Evolutionary conservation across 2,113 vertebrate genomes (phyloP), one percentile per base, ranked within the genome.

Genomic region (Cochlearius cochlearius): DNA sequence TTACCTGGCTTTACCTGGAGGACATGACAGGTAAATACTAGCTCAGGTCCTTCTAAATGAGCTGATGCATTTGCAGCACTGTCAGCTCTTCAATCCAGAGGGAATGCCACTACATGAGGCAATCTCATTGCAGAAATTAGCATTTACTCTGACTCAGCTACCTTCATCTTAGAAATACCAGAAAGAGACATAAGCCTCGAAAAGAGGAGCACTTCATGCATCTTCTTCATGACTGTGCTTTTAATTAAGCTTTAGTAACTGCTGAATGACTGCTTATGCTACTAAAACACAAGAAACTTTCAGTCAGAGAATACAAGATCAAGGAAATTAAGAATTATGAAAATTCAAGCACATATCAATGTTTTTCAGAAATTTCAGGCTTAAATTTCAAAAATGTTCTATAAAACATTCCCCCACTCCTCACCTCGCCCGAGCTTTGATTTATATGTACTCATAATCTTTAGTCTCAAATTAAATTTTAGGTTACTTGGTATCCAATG

Each of bases 101-200:
- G 63, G 71, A 90, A 90, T 68, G 80, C 13, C 20, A 58, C 68
- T 92, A 25, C 60, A 67, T 52, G 59, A 97, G 68, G 85, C 69
- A 81, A 66, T 91, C 83, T 81, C 68, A 84, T 96, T 96, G 86
- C 27, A 96, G 77, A 96, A 80, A 95, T 74, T 83, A 94, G 14
- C 25, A 83, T 77, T 73, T 94, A 66, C 90, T 87, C 56, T 97
- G 91, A 97, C 71, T 97, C 94, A 96, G 94, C 78, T 87, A 29
- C 89, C 92, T 97, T 94, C 94, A 36, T 72, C 56, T 85, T 38
- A 85, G 53, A 73, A 77, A 95, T 1, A 87, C 41, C 73, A 90
- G 55, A 92, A 74, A 96, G 84, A 90, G 67, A 69, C 6, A 68
- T 13, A 92, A 96, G 58, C 30, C 36, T 93, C 92, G 63, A 94